These are phyloP conservation scores for Macrophya annulata DNA, from an alignment of 2,888 invertebrate species.

Conservation along the genomic window DNA sequence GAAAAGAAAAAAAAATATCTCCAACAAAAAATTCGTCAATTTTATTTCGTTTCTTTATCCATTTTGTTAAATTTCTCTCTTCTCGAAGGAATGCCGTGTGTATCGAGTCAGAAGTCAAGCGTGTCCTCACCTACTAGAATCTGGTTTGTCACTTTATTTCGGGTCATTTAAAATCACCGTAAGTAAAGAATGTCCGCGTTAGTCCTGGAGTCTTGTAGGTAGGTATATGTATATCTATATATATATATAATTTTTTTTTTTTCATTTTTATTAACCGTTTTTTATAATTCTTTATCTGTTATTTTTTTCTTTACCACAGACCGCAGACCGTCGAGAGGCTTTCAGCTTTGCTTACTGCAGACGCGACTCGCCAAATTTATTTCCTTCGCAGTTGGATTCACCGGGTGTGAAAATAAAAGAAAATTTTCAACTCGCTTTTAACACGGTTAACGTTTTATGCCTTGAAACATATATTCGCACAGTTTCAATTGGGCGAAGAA, in stretches of 20 bases:
- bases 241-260: conserved; percentile 33
- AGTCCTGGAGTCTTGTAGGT: neutral
- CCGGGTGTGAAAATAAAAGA: conserved; percentile 56
- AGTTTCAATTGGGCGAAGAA: conserved; percentile 40
- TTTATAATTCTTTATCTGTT: neutral
- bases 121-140: conserved; percentile 32
- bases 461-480: neutral
- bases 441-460: conserved; percentile 51
- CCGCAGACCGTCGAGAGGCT: conserved; percentile 47
- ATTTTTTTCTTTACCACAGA: neutral
- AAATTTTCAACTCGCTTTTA: neutral
- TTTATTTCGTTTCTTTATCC: neutral
- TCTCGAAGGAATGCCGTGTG: neutral
- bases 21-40: neutral
- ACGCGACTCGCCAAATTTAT: conserved; percentile 72
- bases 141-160: conserved; percentile 43
- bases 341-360: conserved; percentile 54
- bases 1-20: no score
- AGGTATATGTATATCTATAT: conserved; percentile 10
- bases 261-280: conserved; percentile 31
- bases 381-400: conserved; percentile 64
- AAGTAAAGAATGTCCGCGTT: conserved; percentile 36
- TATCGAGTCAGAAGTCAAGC: conserved; percentile 44
- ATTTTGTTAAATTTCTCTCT: neutral
- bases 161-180: conserved; percentile 26